Base-by-base conservation (phyloP, 2,888 invertebrate genomes). In the Sicus ferrugineus region DNA sequence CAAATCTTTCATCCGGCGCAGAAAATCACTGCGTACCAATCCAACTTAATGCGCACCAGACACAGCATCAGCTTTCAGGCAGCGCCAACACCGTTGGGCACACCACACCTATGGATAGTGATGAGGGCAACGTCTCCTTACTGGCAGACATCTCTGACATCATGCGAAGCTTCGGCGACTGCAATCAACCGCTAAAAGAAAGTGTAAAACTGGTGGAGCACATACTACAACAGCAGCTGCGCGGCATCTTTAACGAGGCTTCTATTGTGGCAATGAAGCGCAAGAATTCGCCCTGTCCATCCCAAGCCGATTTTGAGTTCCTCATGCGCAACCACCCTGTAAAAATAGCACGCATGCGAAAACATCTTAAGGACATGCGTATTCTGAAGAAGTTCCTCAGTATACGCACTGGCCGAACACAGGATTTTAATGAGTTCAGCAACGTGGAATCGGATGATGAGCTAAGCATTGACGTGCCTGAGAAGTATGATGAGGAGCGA, bases 81-180 rank as follows among this genome's bases (percentile, higher is more conserved):
- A 69, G 71, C 16, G 62, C 38, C 14, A 58, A 11, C n/a, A 52
- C 52, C 31, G 48, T 26, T n/a, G 59, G 34, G 16, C 59, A 48
- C 4, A 7, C 67, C 7, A 16, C 16, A 6, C 19, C 26, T 4
- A 46, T 23, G 16, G 30, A 58, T 38, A 61, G 34, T 11, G 76
- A 74, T 34, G 78, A 70, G 54, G 59, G 72, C 0, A 71, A 70
- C 14, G 81, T 83, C 0, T 81, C 82, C 0, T 66, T 84, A 38
- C 75, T 82, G 0, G 81, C 83, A 0, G 93, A 95, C 86, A 93
- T 95, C 75, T 91, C 92, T 0, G 89, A 90, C 77, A 95, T 95
- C 90, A 93, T 95, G 96, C 93, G 94, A 77, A 96, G 95, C n/a
- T 94, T 96, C 80, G 97, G 97, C 0, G 97, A 97, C 80, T 92